A percentile compares a stretch with the other conserved stretches of the same genome.
phyloP scores from a whole-genome alignment of 1,140 invertebrate genomes.

The Halotydeus destructor region DNA sequence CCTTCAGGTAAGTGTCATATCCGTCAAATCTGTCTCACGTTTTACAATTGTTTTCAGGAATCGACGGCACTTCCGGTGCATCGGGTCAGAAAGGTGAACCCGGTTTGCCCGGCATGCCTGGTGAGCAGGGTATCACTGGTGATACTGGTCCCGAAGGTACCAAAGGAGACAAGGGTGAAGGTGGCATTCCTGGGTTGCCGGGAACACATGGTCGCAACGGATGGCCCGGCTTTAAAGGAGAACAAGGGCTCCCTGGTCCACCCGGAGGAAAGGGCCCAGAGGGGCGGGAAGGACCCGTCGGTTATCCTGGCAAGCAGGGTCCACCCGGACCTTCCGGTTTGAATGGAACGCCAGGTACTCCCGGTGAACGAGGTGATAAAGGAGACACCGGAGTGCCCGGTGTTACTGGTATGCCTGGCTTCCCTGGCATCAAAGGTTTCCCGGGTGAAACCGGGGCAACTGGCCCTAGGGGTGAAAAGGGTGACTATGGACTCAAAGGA shows the following conservation, averaged over 20 bases:
- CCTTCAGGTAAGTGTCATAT: background rate
- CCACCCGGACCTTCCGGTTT: no score
- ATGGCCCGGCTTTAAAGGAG: no score
- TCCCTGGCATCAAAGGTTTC: conserved; percentile 1
- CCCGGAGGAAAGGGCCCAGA: conserved; percentile 10
- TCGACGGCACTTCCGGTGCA: background rate
- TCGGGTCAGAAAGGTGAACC: conserved; percentile 12
- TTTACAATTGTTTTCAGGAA: background rate
- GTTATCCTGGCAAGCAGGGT: no score
- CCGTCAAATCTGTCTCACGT: background rate
- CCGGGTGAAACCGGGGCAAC: conserved; percentile 14
- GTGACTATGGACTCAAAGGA: no score
- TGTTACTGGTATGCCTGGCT: background rate
- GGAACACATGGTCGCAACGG: no score
- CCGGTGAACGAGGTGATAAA: background rate
- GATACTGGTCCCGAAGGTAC: no score
- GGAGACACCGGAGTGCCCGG: background rate
- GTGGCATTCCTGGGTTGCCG: no score
- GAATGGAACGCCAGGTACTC: conserved; percentile 11
- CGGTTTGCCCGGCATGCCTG: conserved; percentile 10
- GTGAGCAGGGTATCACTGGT: conserved; percentile 10
- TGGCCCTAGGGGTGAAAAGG: conserved; percentile 8
- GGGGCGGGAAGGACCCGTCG: no score
- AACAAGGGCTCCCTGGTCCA: conserved; percentile 13
- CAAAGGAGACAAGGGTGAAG: no score